Conservation (phyloP, 2,113 vertebrate species). For the Ranitomeya imitator region DNA sequence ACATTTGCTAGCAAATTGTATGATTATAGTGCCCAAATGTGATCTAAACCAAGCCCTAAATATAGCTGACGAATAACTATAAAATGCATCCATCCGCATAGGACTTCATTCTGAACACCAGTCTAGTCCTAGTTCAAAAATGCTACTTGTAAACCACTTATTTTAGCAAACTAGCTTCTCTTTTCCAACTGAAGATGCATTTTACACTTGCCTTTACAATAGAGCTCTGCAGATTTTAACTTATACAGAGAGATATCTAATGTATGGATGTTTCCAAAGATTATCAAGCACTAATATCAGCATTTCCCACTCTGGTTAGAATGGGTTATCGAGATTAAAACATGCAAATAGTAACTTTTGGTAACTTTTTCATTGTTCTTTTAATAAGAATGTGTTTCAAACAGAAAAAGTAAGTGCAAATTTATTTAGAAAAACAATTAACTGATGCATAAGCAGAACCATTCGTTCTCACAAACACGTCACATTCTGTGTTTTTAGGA, state of each 20-base stretch:
- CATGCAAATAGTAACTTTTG: not conserved
- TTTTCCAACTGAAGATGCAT: too few species aligned
- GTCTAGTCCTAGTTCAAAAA: not conserved
- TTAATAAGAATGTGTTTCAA: not conserved
- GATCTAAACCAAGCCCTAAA: not conserved
- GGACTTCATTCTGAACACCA: not conserved
- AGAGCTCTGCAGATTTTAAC: not conserved
- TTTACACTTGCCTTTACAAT: not conserved
- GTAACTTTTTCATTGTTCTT: not conserved
- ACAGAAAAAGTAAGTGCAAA: conserved; percentile 29
- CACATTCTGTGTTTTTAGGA: not conserved
- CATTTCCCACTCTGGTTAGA: not conserved
- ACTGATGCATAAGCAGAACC: conserved; percentile 16
- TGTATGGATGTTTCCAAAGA: too few species aligned
- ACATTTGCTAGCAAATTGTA: too few species aligned
- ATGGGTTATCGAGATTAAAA: not conserved
- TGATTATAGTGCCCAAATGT: not conserved
- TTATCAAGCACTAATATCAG: not conserved
- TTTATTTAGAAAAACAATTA: not conserved
- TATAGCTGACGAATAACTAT: not conserved
- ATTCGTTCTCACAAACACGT: not conserved
- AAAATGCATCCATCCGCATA: not conserved
- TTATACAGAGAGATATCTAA: not conserved
- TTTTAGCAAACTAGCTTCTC: too few species aligned
- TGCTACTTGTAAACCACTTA: too few species aligned